Evolutionary conservation across 2,888 invertebrate species (phyloP).

Genomic region (Carpatolechia fugitivella): DNA sequence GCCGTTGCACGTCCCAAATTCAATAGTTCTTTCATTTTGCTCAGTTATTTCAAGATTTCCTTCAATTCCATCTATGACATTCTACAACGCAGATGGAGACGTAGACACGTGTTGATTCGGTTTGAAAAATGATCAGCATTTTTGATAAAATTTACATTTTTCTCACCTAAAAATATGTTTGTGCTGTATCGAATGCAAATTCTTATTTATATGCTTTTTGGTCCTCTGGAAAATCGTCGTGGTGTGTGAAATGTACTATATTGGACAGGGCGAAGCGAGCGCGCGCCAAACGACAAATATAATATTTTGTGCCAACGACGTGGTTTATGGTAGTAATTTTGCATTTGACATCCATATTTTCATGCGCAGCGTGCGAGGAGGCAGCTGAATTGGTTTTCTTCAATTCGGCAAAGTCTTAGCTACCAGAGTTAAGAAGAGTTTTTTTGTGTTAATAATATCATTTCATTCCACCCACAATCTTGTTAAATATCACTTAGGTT

Average conservation of each 20-base stretch:
- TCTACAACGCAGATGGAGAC: neutral
- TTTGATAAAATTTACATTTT: constrained; percentile 2
- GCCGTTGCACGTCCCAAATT: neutral
- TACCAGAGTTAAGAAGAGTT: no score
- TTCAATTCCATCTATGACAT: neutral
- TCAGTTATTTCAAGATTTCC: constrained; percentile 5
- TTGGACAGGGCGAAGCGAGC: constrained; percentile 23
- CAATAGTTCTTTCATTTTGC: neutral
- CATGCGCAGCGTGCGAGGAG: neutral
- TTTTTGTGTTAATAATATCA: no score
- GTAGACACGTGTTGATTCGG: constrained; percentile 4
- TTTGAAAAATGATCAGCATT: constrained; percentile 4
- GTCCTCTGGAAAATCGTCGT: constrained; percentile 45
- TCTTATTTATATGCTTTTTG: constrained; percentile 47
- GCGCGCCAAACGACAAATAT: constrained; percentile 16
- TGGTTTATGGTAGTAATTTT: constrained; percentile 13
- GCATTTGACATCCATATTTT: constrained; percentile 11
- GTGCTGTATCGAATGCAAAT: constrained; percentile 50
- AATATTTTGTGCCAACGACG: constrained; percentile 20
- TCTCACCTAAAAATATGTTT: constrained; percentile 31
- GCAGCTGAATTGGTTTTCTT: neutral
- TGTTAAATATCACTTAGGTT: no score
- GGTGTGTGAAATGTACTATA: constrained; percentile 49
- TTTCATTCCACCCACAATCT: no score
- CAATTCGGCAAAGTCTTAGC: neutral